Percentiles rank a stretch among this genome's conserved stretches.
Evolutionary conservation across 2,113 vertebrate genomes (phyloP).

Genomic region (Scomber scombrus): DNA sequence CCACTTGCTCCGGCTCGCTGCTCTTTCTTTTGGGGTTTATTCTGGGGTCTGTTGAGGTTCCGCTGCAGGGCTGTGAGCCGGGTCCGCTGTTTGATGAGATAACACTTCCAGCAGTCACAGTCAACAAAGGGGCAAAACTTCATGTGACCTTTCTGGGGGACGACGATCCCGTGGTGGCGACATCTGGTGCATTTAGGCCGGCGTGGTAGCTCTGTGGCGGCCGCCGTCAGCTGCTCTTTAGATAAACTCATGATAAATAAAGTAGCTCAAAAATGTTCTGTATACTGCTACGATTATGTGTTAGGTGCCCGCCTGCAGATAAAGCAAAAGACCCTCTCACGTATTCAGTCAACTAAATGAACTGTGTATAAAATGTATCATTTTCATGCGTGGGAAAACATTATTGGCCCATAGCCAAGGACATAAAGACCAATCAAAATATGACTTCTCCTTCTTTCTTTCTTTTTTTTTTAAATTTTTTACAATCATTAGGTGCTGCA

Average conservation of each 20-base stretch:
- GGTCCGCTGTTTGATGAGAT: neutral
- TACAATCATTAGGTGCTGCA: no score
- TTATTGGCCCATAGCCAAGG: neutral
- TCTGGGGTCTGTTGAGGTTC: neutral
- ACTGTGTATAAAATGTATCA: conserved; percentile 21
- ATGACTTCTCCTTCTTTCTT: no score
- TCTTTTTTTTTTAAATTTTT: no score
- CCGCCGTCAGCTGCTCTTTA: neutral
- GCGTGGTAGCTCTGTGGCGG: accelerated
- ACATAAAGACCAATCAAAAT: neutral
- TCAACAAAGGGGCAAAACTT: neutral
- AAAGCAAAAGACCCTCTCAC: no score
- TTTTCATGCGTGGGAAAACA: conserved; percentile 6
- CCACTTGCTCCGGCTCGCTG: accelerated
- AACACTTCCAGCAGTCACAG: conserved; percentile 52
- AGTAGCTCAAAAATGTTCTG: no score
- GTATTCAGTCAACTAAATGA: no score
- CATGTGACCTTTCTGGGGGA: conserved; percentile 36
- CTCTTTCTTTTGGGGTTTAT: accelerated
- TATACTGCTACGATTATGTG: no score
- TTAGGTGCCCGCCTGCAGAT: no score
- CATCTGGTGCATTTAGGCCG: conserved; percentile 35
- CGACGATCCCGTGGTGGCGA: conserved; percentile 49
- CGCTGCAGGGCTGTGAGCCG: neutral
- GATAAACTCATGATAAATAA: neutral